These are phyloP conservation scores for Drosophila fulvimacula DNA, from an alignment of 2,888 invertebrate genomes.

Conservation along the genomic window DNA sequence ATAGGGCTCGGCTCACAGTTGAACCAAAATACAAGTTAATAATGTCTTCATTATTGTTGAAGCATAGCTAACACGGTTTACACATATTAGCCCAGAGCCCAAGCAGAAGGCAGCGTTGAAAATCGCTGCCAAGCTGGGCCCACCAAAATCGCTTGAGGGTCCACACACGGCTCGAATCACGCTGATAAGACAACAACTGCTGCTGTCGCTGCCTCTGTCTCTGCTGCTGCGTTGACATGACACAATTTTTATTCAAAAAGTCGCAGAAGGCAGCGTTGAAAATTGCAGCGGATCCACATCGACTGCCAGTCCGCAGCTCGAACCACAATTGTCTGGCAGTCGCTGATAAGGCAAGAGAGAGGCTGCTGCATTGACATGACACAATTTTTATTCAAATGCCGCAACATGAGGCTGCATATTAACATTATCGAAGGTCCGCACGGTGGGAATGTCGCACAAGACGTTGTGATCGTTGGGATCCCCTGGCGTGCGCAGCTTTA, in stretches of 20 bases:
- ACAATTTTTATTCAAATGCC: constrained; percentile 81
- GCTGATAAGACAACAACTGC: constrained; percentile 55
- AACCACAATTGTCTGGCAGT: constrained; percentile 54
- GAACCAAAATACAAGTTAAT: constrained; percentile 81
- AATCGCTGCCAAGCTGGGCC: constrained; percentile 40
- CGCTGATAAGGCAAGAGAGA: constrained; percentile 61
- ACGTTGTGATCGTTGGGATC: constrained; percentile 51
- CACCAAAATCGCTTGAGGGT: constrained; percentile 43
- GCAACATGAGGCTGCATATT: constrained; percentile 74
- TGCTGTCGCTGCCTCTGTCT: constrained; percentile 5
- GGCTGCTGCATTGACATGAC: constrained; percentile 63
- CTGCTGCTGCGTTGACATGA: constrained; percentile 58
- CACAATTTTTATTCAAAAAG: constrained; percentile 69
- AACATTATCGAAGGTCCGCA: constrained; percentile 58
- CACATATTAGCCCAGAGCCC: constrained; percentile 79
- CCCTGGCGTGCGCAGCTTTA: constrained; percentile 78
- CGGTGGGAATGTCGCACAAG: constrained; percentile 79
- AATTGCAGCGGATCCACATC: constrained; percentile 47
- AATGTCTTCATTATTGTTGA: constrained; percentile 83
- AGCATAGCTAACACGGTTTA: constrained; percentile 83
- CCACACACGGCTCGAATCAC: constrained; percentile 32
- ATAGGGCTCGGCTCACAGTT: constrained; percentile 49
- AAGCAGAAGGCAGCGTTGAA: constrained; percentile 42
- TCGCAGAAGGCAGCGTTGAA: constrained; percentile 55
- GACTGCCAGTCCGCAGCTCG: constrained; percentile 30